Base-by-base conservation (phyloP, 2,797 vertebrate species). In the Phalloptychus januarius region DNA sequence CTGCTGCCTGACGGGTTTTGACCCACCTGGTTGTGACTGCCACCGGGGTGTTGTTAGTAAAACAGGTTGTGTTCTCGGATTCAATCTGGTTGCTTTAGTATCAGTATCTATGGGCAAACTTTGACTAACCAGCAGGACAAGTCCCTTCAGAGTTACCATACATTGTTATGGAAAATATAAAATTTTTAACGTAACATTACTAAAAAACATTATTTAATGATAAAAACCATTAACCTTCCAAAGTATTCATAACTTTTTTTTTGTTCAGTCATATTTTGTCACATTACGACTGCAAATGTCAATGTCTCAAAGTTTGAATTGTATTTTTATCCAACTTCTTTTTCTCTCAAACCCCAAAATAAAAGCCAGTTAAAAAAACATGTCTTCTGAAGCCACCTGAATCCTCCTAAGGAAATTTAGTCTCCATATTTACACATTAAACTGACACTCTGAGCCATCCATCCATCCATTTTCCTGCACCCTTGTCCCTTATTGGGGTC, bases 1-100 rank as follows among this genome's bases (percentile, higher is more conserved):
- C 38, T 40, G 65, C 40, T 25, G 65, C 65, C 65, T 40, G 65
- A 70, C 23, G 5, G 67, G 67, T 70, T 70, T 44, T n/a, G 67
- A 44, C 67, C 67, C 67, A 44, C 38, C 15, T n/a, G 23, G 40
- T 42, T 31, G 42, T 56, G 38, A 44, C 52, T 11, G 65, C n/a
- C 65, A 70, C 36, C 63, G 7, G 48, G 31, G 2, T 54, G 56
- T 45, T 46, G 56, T 25, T 25, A 15, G 18, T 76, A 16, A 50
- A 40, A 11, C 48, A 48, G 54, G 38, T 58, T 61, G 56, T 61
- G 42, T 23, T 23, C 40, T 61, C 16, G 25, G 36, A 40, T 23
- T 23, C 18, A 38, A 3, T 33, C 0, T 38, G 18, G 63, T 40
- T 65, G 63, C 16, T 63, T 36, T 40, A 28, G 18, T 38, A 18